Conservation (phyloP, 2,888 invertebrate species). For the Marronus borbonicus region DNA sequence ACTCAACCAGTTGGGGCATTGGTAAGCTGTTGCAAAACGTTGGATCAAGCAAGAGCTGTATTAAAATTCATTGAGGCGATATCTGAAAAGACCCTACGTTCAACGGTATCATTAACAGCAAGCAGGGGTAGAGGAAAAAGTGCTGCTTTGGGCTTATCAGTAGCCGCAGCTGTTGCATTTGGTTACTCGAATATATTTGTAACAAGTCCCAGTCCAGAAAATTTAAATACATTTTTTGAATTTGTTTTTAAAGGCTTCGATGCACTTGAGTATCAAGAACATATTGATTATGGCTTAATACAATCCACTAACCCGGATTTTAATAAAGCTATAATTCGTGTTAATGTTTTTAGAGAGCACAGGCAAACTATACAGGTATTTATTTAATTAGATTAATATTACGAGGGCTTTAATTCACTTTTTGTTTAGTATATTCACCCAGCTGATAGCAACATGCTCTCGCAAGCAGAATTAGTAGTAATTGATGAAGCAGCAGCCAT, state of each 20-base stretch:
- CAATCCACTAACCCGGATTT: slow-evolving; percentile 97
- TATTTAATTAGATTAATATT: slow-evolving; percentile 3
- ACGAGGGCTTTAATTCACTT: slow-evolving; percentile 51
- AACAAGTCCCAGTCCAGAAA: slow-evolving; percentile 98
- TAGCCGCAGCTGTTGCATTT: slow-evolving; percentile 88
- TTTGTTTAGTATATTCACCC: slow-evolving; percentile 91
- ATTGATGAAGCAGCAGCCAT: slow-evolving; percentile 99
- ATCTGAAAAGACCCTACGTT: slow-evolving; percentile 90
- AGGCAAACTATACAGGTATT: slow-evolving; percentile 93
- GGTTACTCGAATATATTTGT: slow-evolving; percentile 94
- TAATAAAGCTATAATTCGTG: slow-evolving; percentile 95
- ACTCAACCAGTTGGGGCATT: slow-evolving; percentile 94
- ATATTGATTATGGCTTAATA: slow-evolving; percentile 94
- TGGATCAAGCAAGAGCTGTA: slow-evolving; percentile 94
- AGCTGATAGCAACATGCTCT: slow-evolving; percentile 88
- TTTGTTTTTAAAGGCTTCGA: slow-evolving; percentile 97
- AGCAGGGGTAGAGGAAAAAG: slow-evolving; percentile 98
- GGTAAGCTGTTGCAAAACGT: slow-evolving; percentile 90
- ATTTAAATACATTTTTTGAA: slow-evolving; percentile 96
- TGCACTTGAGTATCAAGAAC: slow-evolving; percentile 94
- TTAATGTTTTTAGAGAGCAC: slow-evolving; percentile 92
- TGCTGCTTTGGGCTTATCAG: slow-evolving; percentile 94
- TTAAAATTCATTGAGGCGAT: slow-evolving; percentile 95
- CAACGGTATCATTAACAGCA: slow-evolving; percentile 96
- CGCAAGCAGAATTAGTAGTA: slow-evolving; percentile 94